Conservation (phyloP, 1,140 invertebrate species). For the Anadara kagoshimensis region DNA sequence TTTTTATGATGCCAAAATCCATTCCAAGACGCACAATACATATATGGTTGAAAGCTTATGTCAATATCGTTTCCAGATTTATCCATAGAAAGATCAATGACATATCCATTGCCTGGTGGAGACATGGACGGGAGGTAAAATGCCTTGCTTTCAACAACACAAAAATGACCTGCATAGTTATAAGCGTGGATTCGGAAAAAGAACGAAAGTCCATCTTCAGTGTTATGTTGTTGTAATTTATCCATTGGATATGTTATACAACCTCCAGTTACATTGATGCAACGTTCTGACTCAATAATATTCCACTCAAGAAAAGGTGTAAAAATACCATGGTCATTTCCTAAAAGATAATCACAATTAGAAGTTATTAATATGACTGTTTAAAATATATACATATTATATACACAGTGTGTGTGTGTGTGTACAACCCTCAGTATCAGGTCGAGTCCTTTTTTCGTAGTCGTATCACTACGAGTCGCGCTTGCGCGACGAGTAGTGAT, state of each 20-base stretch:
- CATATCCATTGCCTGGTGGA: constrained; percentile 40
- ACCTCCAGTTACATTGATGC: neutral
- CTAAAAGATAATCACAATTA: neutral
- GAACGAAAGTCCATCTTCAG: constrained; percentile 3
- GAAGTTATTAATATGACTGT: too few species aligned
- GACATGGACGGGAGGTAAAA: constrained; percentile 38
- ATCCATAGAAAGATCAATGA: constrained; percentile 29
- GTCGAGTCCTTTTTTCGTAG: too few species aligned
- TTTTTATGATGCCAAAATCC: constrained; percentile 46
- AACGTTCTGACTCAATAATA: neutral
- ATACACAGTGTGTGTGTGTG: too few species aligned
- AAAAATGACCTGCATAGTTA: constrained; percentile 36
- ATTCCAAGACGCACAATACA: constrained; percentile 39
- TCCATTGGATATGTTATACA: constrained; percentile 25
- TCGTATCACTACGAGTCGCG: too few species aligned
- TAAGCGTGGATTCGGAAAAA: constrained; percentile 28
- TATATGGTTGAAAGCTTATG: neutral
- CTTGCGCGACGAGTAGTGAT: too few species aligned
- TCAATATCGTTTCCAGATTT: constrained; percentile 21
- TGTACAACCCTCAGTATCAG: too few species aligned
- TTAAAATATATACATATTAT: too few species aligned
- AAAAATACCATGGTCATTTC: neutral
- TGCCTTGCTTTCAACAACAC: constrained; percentile 14
- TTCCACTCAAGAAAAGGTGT: constrained; percentile 1
- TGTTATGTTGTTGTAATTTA: constrained; percentile 23